Conservation (phyloP, 2,113 vertebrate genomes). For the Ceyx cyanopectus region DNA sequence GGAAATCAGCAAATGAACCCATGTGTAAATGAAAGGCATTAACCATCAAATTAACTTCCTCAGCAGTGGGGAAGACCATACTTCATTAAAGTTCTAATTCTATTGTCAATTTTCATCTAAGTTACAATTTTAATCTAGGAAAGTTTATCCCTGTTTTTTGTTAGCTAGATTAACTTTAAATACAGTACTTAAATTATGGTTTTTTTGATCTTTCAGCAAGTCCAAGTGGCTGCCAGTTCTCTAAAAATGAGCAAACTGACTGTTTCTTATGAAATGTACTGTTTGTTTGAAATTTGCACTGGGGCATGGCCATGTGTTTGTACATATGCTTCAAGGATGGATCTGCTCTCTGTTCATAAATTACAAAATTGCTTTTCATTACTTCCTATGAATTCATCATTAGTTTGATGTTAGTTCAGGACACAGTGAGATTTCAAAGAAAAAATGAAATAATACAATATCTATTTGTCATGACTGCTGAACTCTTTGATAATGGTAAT, state of each 20-base stretch:
- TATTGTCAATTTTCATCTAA: slow-evolving; percentile 62
- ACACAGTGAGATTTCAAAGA: slow-evolving; percentile 30
- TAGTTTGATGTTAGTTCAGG: not conserved
- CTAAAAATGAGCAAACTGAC: slow-evolving; percentile 50
- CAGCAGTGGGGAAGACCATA: slow-evolving; percentile 1
- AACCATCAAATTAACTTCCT: slow-evolving; percentile 49
- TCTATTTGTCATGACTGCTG: not conserved
- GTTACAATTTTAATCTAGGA: slow-evolving; percentile 42
- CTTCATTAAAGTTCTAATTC: slow-evolving; percentile 27
- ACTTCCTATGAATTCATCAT: not conserved
- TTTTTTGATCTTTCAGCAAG: slow-evolving; percentile 67
- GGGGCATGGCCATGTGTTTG: slow-evolving; percentile 55
- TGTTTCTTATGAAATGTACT: slow-evolving; percentile 40
- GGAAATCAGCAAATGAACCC: slow-evolving; percentile 15
- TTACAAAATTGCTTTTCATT: slow-evolving; percentile 48
- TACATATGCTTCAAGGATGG: slow-evolving; percentile 43
- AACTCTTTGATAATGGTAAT: not conserved
- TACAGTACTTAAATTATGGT: slow-evolving; percentile 54
- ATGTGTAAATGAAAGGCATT: slow-evolving; percentile 34
- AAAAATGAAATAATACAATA: not conserved
- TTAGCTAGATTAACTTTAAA: slow-evolving; percentile 70
- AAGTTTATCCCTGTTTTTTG: slow-evolving; percentile 62
- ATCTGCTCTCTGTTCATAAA: slow-evolving; percentile 54
- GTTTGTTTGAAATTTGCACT: slow-evolving; percentile 58
- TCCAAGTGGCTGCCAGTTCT: slow-evolving; percentile 40